Base-by-base conservation (phyloP, 1,140 invertebrate genomes). In the Bombus difficillimus region DNA sequence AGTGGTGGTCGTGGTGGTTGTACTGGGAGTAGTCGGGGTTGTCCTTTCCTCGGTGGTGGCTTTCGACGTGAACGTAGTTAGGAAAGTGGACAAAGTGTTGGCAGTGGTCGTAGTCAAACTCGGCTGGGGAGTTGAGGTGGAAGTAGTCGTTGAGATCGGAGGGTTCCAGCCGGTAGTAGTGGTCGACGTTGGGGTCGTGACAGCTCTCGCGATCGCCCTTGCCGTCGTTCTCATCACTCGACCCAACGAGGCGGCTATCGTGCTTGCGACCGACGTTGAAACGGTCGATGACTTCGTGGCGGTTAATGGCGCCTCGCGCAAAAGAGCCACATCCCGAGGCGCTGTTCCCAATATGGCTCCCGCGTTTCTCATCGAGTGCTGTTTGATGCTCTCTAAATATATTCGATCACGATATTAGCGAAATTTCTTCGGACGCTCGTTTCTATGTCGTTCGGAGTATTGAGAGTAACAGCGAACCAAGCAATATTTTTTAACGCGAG, bases 321-420 rank as follows among this genome's bases (percentile, higher is more conserved):
- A 85, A 68, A 94, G 93, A 1, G 91, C 94, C 89, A 95, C 91
- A 32, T 95, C 93, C 1, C 95, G 93, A 3, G 95, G 93, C 71
- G 96, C 96, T 4, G 95, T 96, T n/a, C 96, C 96, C n/a, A 97
- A 90, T 28, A 97, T 96, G 5, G 95, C 95, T 18, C 96, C 96
- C 32, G 96, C 96, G 88, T 97, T 96, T 62, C 96, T 95, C 57
- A 97, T 91, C 15, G 96, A 96, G 89, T 97, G 96, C 69, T 96
- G 95, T 47, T 96, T 95, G 74, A 97, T 96, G 78, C 96, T 97
- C 86, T 96, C 96, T 96, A 92, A 72, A 87, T 10, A 72, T 28
- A 39, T 91, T 94, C 95, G 8, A 10, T 41, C 15, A n/a, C 3
- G 25, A 39, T 4, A n/a, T 41, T 71, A 41, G 25, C 37, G 8